Percentiles rank a stretch among this genome's conserved stretches.
These are phyloP conservation scores for Gallinago jamesoni DNA, from an alignment of 2,113 vertebrate genomes.

Conservation along the genomic window DNA sequence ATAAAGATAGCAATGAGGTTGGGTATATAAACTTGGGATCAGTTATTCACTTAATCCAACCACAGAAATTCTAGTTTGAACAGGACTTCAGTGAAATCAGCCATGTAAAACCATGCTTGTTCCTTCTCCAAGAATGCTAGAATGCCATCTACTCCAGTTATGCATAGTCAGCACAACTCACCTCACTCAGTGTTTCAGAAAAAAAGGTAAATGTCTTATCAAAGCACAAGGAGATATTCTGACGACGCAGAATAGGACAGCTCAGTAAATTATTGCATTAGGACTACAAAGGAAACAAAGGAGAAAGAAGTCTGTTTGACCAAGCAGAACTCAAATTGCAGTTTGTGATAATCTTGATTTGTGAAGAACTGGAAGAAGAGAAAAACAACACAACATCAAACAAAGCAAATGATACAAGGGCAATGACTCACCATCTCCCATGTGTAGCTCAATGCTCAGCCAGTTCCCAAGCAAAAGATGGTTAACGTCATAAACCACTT, in stretches of 20 bases:
- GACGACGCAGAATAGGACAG: background rate
- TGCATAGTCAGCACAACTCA: background rate
- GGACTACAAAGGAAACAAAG: background rate
- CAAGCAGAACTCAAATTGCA: background rate
- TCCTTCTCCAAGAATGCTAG: background rate
- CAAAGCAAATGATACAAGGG: background rate
- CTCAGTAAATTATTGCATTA: background rate
- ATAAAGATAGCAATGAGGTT: background rate
- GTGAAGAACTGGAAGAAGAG: background rate
- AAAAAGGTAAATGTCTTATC: background rate
- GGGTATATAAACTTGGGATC: background rate
- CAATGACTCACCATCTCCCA: background rate
- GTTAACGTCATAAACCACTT: background rate
- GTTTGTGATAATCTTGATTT: background rate
- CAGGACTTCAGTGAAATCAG: background rate
- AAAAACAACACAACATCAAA: background rate
- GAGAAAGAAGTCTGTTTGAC: background rate
- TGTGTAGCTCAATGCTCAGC: rapidly evolving
- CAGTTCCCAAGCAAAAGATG: background rate
- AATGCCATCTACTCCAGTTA: background rate
- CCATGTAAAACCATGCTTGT: rapidly evolving
- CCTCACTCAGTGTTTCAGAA: background rate
- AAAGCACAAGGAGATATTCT: background rate
- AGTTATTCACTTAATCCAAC: background rate
- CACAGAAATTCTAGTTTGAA: background rate